Percentiles rank a stretch among this genome's conserved stretches.
These are phyloP conservation scores for Ceratosolen solmsi DNA, from an alignment of 1,140 invertebrate species.

Conservation along the genomic window DNA sequence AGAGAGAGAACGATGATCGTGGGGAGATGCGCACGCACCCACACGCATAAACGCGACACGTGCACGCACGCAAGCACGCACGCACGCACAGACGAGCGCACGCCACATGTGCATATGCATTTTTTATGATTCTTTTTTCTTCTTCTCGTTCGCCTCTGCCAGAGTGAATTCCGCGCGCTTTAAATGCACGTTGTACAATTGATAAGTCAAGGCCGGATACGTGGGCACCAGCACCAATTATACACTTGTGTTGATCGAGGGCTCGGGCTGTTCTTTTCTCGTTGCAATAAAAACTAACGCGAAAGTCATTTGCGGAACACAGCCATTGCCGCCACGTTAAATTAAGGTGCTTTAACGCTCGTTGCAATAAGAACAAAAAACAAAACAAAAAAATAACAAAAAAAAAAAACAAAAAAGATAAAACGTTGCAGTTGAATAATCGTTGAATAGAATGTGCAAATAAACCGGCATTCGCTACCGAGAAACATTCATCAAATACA, in stretches of 20 bases:
- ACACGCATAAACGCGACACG: background rate
- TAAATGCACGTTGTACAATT: background rate
- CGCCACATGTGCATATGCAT: background rate
- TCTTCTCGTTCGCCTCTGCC: background rate
- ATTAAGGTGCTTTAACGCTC: too few relatives aligned
- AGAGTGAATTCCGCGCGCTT: background rate
- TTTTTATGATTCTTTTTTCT: background rate
- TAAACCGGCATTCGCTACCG: too few relatives aligned
- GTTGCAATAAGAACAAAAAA: too few relatives aligned
- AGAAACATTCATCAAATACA: too few relatives aligned
- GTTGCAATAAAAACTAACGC: too few relatives aligned
- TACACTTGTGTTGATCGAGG: background rate
- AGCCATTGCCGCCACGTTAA: too few relatives aligned
- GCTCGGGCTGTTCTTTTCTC: background rate
- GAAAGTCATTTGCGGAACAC: too few relatives aligned
- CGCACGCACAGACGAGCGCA: background rate
- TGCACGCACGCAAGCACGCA: background rate
- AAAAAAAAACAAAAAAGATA: too few relatives aligned
- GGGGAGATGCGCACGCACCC: background rate
- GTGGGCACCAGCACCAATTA: constrained; percentile 1
- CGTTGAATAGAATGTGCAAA: too few relatives aligned
- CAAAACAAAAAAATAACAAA: too few relatives aligned
- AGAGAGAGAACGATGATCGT: too few relatives aligned
- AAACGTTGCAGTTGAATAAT: too few relatives aligned
- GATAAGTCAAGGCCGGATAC: background rate